These are phyloP conservation scores for Ameiurus melas DNA, from an alignment of 2,113 vertebrate genomes.

Conservation along the genomic window DNA sequence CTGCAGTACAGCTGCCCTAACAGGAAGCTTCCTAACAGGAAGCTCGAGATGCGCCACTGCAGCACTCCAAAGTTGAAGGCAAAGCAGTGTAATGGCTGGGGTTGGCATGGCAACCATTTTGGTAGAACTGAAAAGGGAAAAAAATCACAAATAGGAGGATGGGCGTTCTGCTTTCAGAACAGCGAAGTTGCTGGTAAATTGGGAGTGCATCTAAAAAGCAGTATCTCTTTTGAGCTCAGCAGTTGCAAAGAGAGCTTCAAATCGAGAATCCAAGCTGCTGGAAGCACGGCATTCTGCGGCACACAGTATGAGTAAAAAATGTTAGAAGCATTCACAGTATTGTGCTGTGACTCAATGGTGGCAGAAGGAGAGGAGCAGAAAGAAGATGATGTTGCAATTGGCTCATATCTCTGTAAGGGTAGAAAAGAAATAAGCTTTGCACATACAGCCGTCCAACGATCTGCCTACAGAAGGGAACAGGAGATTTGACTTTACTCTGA, in stretches of 20 bases:
- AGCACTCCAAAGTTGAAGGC: conserved; percentile 46
- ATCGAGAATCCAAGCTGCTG: not conserved
- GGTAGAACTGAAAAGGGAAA: conserved; percentile 18
- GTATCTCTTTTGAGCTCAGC: not conserved
- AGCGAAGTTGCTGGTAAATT: conserved; percentile 13
- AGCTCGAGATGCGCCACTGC: conserved; percentile 22
- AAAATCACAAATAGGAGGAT: conserved; percentile 6
- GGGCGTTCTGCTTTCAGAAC: conserved; percentile 23
- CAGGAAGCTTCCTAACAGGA: conserved; percentile 39
- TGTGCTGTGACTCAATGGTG: conserved; percentile 4
- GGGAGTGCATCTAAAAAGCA: conserved; percentile 21
- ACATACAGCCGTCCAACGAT: not conserved
- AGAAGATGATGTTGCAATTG: not conserved
- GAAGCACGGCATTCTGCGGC: not conserved
- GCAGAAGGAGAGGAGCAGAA: not conserved
- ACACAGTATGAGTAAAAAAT: not conserved
- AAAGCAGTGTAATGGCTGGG: conserved; percentile 35
- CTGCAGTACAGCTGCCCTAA: conserved; percentile 33
- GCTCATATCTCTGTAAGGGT: not conserved
- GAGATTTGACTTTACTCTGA: not conserved
- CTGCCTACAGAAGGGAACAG: not conserved
- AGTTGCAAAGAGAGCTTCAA: not conserved
- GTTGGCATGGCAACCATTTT: conserved; percentile 55
- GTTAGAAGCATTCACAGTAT: not conserved
- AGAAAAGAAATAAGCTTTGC: conserved; percentile 7